Evolutionary conservation across 2,113 vertebrate species (phyloP), one percentile per base, ranked within the genome.

Genomic region (Melospiza melodia): DNA sequence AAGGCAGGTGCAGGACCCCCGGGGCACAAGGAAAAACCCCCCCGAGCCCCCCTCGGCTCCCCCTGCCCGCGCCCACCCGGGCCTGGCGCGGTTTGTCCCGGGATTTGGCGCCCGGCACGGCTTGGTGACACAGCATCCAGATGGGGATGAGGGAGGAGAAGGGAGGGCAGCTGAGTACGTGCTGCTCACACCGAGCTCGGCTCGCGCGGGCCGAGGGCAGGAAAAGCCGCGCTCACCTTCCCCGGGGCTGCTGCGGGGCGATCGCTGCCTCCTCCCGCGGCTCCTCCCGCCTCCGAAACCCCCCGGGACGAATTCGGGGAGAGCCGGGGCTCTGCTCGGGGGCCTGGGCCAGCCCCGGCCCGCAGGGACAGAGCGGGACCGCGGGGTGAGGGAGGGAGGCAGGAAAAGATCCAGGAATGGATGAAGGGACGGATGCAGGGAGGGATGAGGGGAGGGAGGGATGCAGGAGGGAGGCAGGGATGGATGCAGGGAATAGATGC

Each of bases 301-400:
- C 7, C 52, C 7, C 57, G 37, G 8, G 54, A 31, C 43, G 1
- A 9, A 10, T 52, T 10, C 41, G 23, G 74, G 58, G 75, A n/a
- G 59, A 61, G n/a, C 16, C 2, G 6, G 13, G 24, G 44, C 74
- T 84, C 52, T 6, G 27, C 90, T 86, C 12, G 62, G 57, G 92
- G 41, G 89, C 90, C 97, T 71, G 94, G 89, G 89, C 74, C 94
- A 91, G 95, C 97, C 97, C 98, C 49, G 0, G 62, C 21, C 6
- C 3, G 65, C 65, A 1, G 46, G 66, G 82, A 41, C 15, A 43
- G 33, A 72, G 87, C 65, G 92, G 90, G 57, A 89, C 74, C 90
- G 10, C 11, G 41, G 59, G 65, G 30, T 44, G 41, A 21, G 7
- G 9, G 17, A 43, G 54, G 17, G 52, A 54, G 8, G 41, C 41